Percentiles rank a stretch among this genome's conserved stretches.
These are phyloP conservation scores for Gulo gulo DNA, from an alignment of 2,113 vertebrate genomes.

Conservation along the genomic window DNA sequence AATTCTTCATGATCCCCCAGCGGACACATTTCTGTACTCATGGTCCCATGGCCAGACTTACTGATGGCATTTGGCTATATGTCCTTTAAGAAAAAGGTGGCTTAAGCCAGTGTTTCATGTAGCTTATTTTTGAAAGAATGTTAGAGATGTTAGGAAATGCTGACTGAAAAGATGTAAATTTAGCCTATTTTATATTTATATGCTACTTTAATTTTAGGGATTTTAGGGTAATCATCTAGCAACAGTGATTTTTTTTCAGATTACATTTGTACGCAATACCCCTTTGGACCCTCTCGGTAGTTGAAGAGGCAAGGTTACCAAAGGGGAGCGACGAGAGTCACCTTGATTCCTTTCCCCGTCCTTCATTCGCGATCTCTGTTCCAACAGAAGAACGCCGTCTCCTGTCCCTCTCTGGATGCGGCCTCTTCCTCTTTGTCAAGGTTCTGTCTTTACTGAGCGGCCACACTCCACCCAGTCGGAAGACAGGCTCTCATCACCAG, in stretches of 20 bases:
- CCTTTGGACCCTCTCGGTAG: background rate
- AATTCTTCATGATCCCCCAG: background rate
- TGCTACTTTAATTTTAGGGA: background rate
- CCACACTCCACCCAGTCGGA: background rate
- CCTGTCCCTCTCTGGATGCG: background rate
- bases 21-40: background rate
- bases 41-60: background rate
- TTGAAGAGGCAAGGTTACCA: background rate
- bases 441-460: background rate
- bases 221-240: background rate
- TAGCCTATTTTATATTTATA: background rate
- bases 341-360: background rate
- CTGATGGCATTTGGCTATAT: background rate
- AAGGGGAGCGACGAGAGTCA: background rate
- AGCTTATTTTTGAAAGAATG: background rate
- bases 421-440: background rate
- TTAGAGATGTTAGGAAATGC: background rate
- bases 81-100: background rate
- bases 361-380: background rate
- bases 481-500: background rate
- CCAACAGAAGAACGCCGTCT: background rate
- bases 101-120: background rate
- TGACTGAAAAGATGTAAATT: slow-evolving; percentile 20
- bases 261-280: background rate
- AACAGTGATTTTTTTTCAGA: slow-evolving; percentile 28